Evolutionary conservation across 2,797 vertebrate genomes (phyloP), one percentile per base, ranked within the genome.

Genomic region (Orestias chungarensis): DNA sequence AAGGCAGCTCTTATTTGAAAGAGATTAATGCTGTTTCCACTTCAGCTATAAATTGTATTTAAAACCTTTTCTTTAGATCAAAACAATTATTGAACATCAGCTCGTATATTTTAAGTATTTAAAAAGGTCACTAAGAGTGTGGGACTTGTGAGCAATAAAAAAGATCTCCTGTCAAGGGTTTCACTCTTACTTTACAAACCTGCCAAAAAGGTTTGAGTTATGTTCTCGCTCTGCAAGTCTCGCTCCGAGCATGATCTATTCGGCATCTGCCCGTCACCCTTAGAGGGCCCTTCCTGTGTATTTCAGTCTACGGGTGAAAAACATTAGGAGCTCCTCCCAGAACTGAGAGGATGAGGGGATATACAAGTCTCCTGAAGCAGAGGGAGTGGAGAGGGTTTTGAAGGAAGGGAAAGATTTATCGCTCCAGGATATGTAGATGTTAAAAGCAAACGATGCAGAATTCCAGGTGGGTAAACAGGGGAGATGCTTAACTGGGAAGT

Each of bases 281-380:
- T 8, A 67, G 77, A 68, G 70, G 81, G 55, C 57, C 70, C 66
- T 66, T 42, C 70, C 35, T 71, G 71, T 81, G 69, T 78, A 49
- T 79, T 79, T 82, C 73, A 59, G 73, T 64, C 73, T 64, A 61
- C 84, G 90, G 84, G 85, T 89, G 88, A 80, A 64, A n/a, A 87
- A 83, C 89, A 78, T 80, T 74, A 91, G 81, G 82, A 89, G 78
- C 78, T 79, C 50, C 91, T 67, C 87, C 89, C 81, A 88, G 81
- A 82, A 74, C 68, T 59, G 68, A 70, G 44, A 59, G 67, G 57
- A 70, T 70, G 70, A 57, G 75, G 57, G 66, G 40, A 43, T 40
- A 69, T 47, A 57, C 78, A 67, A 71, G 57, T 44, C 35, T 47
- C 23, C 73, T 66, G 44, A 52, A 59, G 68, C 62, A 49, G 61